Percentiles rank a stretch among this genome's conserved stretches.
phyloP scores from a whole-genome alignment of 2,113 vertebrate species.

The Xiphophorus maculatus region DNA sequence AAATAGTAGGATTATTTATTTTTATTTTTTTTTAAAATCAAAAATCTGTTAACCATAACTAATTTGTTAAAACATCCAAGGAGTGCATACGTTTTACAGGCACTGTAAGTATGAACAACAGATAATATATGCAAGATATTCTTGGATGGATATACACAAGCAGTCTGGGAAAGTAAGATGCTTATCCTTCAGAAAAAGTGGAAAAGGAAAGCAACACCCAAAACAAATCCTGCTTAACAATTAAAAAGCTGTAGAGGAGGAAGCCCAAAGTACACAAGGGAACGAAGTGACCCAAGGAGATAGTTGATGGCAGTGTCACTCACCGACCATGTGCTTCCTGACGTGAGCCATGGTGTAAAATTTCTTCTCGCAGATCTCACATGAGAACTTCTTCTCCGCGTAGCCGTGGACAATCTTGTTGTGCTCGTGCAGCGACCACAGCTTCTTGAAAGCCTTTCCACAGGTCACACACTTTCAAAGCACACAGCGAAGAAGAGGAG shows the following conservation, averaged over 20 bases:
- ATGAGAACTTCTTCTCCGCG: conserved; percentile 94
- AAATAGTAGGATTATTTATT: no score
- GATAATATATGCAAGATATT: neutral
- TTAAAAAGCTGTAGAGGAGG: conserved; percentile 10
- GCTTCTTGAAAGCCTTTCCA: conserved; percentile 95
- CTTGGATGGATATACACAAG: neutral
- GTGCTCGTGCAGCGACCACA: conserved; percentile 94
- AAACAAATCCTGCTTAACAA: conserved; percentile 48
- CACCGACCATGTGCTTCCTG: conserved; percentile 98
- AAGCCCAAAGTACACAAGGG: neutral
- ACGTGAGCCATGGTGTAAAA: conserved; percentile 98
- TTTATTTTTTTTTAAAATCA: no score
- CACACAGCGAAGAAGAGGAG: neutral
- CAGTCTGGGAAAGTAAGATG: conserved; percentile 38
- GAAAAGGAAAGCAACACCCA: conserved; percentile 61
- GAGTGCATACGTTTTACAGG: no score
- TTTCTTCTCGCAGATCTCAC: conserved; percentile 96
- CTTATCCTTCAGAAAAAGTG: conserved; percentile 46
- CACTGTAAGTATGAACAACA: no score
- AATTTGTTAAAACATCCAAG: no score
- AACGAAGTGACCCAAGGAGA: conserved; percentile 1
- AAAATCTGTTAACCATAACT: no score
- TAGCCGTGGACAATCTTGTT: conserved; percentile 95
- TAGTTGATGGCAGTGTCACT: conserved; percentile 73
- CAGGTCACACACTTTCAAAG: conserved; percentile 88